A percentile compares a stretch with the other conserved stretches of the same genome.
These are phyloP conservation scores for Cyclophora albipunctata DNA, from an alignment of 2,888 invertebrate species.

Conservation along the genomic window DNA sequence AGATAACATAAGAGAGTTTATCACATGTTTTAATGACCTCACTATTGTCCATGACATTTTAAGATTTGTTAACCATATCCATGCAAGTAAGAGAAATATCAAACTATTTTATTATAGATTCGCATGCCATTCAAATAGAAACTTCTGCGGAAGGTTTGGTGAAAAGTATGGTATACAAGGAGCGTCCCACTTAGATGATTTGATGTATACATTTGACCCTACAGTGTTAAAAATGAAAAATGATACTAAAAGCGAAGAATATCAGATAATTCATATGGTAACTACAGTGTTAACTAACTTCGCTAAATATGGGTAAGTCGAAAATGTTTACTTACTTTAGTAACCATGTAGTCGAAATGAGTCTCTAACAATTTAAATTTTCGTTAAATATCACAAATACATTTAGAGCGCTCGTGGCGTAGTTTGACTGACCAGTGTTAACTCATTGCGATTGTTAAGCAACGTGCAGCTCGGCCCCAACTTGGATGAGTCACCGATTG, in stretches of 20 bases:
- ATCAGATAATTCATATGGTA: conserved; percentile 32
- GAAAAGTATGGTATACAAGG: conserved; percentile 25
- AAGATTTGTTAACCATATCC: conserved; percentile 20
- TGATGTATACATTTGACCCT: conserved; percentile 31
- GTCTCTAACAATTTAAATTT: too few species aligned
- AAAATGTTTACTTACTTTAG: too few species aligned
- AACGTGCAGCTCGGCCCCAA: too few species aligned
- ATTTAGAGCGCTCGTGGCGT: too few species aligned
- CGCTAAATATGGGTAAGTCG: conserved; percentile 48
- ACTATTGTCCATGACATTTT: conserved; percentile 23
- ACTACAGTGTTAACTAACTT: conserved; percentile 41
- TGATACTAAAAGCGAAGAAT: conserved; percentile 27
- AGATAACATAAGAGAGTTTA: conserved; percentile 21
- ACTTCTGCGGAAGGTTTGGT: conserved; percentile 25
- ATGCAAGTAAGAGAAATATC: conserved; percentile 6
- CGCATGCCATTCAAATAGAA: conserved; percentile 30
- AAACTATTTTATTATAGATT: conserved; percentile 33
- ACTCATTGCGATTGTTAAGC: too few species aligned
- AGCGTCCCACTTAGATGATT: conserved; percentile 38
- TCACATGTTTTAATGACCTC: conserved; percentile 18
- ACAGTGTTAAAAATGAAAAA: conserved; percentile 24
- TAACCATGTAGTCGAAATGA: too few species aligned
- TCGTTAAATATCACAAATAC: too few species aligned
- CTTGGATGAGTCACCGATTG: not conserved
- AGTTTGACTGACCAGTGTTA: too few species aligned